A percentile compares a stretch with the other conserved stretches of the same genome.
phyloP scores from a whole-genome alignment of 2,888 invertebrate species.

The Deroplatys truncata region DNA sequence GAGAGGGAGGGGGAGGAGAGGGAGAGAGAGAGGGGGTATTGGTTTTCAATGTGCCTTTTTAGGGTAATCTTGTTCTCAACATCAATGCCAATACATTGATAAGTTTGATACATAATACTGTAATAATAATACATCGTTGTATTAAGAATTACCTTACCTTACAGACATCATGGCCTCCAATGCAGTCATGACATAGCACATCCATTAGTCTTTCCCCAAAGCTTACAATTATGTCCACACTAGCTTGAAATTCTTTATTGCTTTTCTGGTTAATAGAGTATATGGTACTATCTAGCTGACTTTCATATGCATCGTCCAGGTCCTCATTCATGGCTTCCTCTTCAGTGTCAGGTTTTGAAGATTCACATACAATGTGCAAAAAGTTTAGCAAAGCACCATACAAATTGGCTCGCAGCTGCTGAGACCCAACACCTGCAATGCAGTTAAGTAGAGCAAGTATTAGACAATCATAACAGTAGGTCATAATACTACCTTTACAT shows the following conservation, averaged over 20 bases:
- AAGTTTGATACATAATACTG: no score
- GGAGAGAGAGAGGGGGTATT: no score
- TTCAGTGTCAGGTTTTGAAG: constrained; percentile 1
- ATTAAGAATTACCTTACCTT: constrained; percentile 51
- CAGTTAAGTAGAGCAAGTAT: neutral
- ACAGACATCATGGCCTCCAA: constrained; percentile 84
- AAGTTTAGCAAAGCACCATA: constrained; percentile 81
- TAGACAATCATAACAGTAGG: neutral
- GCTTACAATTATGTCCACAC: constrained; percentile 61
- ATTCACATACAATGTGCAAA: constrained; percentile 56
- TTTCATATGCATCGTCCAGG: constrained; percentile 47
- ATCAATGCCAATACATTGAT: no score
- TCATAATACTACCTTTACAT: neutral
- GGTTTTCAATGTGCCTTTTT: no score
- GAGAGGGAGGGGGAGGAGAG: no score
- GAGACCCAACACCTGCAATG: constrained; percentile 63
- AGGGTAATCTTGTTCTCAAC: no score
- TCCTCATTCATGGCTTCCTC: constrained; percentile 52
- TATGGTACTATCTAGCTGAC: constrained; percentile 59
- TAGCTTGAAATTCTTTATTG: constrained; percentile 41
- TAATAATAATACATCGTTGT: no score
- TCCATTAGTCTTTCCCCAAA: constrained; percentile 80
- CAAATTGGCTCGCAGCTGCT: constrained; percentile 79
- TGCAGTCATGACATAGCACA: constrained; percentile 79
- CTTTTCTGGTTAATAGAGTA: neutral